Base-by-base conservation (phyloP, 2,888 invertebrate species). In the Ennomos quercinarius region DNA sequence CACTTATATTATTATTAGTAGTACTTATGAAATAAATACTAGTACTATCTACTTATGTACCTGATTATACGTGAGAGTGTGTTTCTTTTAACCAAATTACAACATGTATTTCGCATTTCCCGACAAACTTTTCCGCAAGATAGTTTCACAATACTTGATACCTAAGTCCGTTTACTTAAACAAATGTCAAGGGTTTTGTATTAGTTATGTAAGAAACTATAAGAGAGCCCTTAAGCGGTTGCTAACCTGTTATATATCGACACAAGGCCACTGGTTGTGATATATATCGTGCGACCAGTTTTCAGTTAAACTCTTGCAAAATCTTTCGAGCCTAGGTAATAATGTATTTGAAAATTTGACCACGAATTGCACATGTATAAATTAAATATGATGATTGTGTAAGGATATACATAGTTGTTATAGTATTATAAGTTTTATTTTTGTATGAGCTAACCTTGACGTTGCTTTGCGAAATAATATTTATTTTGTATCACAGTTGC, bases 321-420 rank as follows among this genome's bases (percentile, higher is more conserved):
- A 27, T 27, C 27, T 6, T 27, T 5, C 27, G 27, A 27, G 27
- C 6, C 27, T 27, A 27, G 27, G 27, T 27, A 27, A 27, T 27
- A 27, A 50, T 50, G 49, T 60, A 50, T 59, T 65, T 64, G 61
- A 65, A 70, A 65, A 51, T 64, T 65, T 61, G 55, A 59, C 57
- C 47, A 52, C 42, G 43, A 41, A 43, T 68, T 64, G 63, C 64
- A 41, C 51, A 65, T 63, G 44, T 45, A 45, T 45, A 53, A 35
- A 52, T 51, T 51, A 58, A 53, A 53, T 45, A 45, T 12, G 46
- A 38, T 40, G 46, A 42, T 64, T 39, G 57, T 42, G 61, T 51
- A 59, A 58, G 50, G 46, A 60, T 52, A 46, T 50, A 17, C 48
- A 61, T 35, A 53, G 2, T 57, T 48, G 40, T 46, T 41, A 34